These are phyloP conservation scores for Tuta absoluta DNA, from an alignment of 2,888 invertebrate genomes.

Conservation along the genomic window DNA sequence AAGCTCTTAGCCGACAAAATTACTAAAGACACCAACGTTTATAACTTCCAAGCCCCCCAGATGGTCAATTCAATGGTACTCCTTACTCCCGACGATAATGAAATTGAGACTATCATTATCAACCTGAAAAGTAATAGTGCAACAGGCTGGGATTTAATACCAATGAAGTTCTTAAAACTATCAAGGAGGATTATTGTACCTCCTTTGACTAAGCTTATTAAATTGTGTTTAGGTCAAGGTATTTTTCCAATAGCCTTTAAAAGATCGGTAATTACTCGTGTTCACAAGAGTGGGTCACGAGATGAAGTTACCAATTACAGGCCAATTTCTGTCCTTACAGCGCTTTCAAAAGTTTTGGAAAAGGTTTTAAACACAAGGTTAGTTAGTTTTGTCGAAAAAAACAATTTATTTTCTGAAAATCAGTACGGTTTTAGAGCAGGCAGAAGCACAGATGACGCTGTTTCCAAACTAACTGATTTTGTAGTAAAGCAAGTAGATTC, in stretches of 20 bases:
- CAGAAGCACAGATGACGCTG: not conserved
- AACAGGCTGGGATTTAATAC: not conserved
- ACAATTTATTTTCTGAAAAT: not conserved
- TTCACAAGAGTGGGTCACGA: not conserved
- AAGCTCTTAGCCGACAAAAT: not conserved
- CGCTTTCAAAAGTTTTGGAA: not conserved
- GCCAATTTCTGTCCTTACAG: not conserved
- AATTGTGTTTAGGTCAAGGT: not conserved
- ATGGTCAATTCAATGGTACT: not conserved
- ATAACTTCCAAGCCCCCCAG: not conserved
- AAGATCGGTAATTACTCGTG: not conserved
- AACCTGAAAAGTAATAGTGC: not conserved
- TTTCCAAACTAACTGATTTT: not conserved
- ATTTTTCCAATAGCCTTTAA: not conserved
- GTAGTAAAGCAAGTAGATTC: not conserved
- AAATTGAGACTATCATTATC: not conserved
- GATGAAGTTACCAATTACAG: not conserved
- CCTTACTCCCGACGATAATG: not conserved
- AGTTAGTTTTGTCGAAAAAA: not conserved
- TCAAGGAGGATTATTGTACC: not conserved
- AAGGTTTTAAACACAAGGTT: not conserved
- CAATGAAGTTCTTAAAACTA: not conserved
- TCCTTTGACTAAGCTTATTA: not conserved
- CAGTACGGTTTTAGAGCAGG: not conserved
- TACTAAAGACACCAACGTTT: not conserved